These are phyloP conservation scores for Aplochiton taeniatus DNA, from an alignment of 2,797 vertebrate species.

Conservation along the genomic window DNA sequence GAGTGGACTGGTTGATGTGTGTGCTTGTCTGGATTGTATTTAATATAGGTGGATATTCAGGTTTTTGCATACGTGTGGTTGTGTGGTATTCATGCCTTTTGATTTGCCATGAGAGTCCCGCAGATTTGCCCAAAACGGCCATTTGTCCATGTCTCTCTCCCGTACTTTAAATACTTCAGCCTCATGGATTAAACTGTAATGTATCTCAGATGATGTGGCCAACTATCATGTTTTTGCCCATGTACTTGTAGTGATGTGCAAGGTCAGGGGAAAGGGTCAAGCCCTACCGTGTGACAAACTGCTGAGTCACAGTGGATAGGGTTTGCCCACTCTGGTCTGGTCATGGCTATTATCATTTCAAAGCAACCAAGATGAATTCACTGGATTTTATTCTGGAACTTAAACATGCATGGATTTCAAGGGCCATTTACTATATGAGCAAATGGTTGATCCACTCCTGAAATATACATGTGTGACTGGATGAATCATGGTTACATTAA, in stretches of 20 bases:
- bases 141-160: conserved; percentile 25
- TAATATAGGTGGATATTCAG: neutral
- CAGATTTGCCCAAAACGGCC: no score
- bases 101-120: conserved; percentile 60
- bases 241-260: conserved; percentile 35
- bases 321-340: conserved; percentile 47
- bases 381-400: conserved; percentile 59
- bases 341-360: conserved; percentile 59
- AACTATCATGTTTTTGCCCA: neutral
- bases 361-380: conserved; percentile 64
- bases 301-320: conserved; percentile 66
- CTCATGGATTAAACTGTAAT: neutral
- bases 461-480: conserved; percentile 32
- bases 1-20: conserved; percentile 43
- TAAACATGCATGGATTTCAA: conserved; percentile 37
- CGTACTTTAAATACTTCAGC: conserved; percentile 27
- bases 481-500: conserved; percentile 24
- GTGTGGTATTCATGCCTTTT: conserved; percentile 62
- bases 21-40: conserved; percentile 1
- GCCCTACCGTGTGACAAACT: conserved; percentile 44
- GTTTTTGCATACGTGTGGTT: conserved; percentile 42
- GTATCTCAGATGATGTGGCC: no score
- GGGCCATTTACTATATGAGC: conserved; percentile 51
- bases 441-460: conserved; percentile 51
- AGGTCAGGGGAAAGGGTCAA: conserved; percentile 46